phyloP scores from a whole-genome alignment of 1,140 invertebrate genomes.

The Drosophila serrata region DNA sequence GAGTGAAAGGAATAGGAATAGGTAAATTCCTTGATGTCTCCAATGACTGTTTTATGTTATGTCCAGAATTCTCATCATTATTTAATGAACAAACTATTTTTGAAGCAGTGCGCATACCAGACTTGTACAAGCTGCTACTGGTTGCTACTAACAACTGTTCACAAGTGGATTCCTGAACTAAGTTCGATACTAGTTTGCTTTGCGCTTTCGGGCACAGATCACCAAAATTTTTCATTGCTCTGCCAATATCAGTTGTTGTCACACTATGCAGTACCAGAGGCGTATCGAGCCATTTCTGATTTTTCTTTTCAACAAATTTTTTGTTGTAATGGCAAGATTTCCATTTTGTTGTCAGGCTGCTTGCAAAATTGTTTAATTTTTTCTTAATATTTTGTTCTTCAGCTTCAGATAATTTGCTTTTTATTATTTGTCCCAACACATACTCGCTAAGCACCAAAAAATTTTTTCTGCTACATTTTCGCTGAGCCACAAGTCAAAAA shows the following conservation, averaged over 20 bases:
- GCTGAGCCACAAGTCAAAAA: too few species aligned
- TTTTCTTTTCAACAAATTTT: too few species aligned
- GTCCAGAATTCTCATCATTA: not conserved
- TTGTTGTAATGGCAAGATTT: too few species aligned
- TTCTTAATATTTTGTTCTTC: too few species aligned
- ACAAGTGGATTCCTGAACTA: not conserved
- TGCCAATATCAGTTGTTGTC: not conserved
- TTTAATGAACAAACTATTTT: constrained; percentile 22
- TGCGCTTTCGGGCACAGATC: not conserved
- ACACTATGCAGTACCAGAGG: not conserved
- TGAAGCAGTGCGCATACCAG: not conserved
- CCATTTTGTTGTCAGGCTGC: too few species aligned
- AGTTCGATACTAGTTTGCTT: not conserved
- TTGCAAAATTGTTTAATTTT: too few species aligned
- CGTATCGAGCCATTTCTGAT: not conserved
- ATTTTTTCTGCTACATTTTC: too few species aligned
- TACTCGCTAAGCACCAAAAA: too few species aligned
- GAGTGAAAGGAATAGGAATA: constrained; percentile 8
- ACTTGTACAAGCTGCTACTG: too few species aligned
- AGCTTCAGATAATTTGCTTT: too few species aligned
- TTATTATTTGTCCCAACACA: too few species aligned
- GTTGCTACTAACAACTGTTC: too few species aligned
- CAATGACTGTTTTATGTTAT: constrained; percentile 1
- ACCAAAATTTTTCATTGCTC: not conserved
- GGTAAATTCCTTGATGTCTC: constrained; percentile 11